Evolutionary conservation across 2,797 vertebrate species (phyloP).

Genomic region (Coendou prehensilis): DNA sequence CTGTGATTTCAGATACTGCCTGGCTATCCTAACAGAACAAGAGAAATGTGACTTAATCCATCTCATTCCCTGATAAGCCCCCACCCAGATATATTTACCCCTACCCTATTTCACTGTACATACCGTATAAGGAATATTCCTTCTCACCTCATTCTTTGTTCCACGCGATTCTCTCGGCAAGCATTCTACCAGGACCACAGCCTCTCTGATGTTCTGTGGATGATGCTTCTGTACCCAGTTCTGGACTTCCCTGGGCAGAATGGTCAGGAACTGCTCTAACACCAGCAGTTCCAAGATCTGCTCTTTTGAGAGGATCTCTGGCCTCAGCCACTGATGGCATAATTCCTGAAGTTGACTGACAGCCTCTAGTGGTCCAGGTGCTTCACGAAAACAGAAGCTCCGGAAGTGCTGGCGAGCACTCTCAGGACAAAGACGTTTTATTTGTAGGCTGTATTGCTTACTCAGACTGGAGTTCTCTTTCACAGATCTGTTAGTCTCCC

Average conservation of each 20-base stretch:
- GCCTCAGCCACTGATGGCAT: conserved; percentile 76
- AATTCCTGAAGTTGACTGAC: conserved; percentile 69
- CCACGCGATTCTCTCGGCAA: conserved; percentile 34
- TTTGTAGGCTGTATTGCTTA: background rate
- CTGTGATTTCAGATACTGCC: background rate
- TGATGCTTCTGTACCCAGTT: conserved; percentile 70
- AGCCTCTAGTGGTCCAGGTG: background rate
- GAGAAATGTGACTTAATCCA: background rate
- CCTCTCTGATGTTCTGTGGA: conserved; percentile 70
- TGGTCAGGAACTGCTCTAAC: conserved; percentile 73
- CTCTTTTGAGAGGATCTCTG: conserved; percentile 75
- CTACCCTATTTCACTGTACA: background rate
- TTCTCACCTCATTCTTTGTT: conserved; percentile 65
- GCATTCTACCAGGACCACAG: conserved; percentile 60
- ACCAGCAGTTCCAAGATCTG: conserved; percentile 75
- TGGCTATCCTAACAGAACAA: conserved; percentile 12
- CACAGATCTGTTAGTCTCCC: background rate
- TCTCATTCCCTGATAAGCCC: background rate
- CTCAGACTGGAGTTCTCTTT: background rate
- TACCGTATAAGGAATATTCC: background rate
- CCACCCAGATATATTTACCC: background rate
- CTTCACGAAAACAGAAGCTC: conserved; percentile 55
- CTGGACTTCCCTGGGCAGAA: conserved; percentile 59
- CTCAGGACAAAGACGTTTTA: background rate
- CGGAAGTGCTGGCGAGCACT: conserved; percentile 51